Percentiles rank a stretch among this genome's conserved stretches.
phyloP scores from a whole-genome alignment of 2,797 vertebrate species.

The Schizothorax lantsangensis region DNA sequence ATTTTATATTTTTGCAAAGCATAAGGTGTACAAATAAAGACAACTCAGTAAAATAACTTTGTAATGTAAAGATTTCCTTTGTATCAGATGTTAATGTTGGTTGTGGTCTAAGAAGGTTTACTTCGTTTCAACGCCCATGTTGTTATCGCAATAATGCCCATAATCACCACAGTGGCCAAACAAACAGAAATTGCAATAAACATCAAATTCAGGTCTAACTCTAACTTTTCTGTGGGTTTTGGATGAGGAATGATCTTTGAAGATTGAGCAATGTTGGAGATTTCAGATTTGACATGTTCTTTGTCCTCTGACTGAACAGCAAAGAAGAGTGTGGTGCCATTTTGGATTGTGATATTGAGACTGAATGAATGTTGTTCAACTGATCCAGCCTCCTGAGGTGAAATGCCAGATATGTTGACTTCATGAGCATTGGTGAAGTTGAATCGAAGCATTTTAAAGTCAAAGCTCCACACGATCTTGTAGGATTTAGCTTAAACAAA shows the following conservation, averaged over 20 bases:
- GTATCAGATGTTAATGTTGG: not conserved
- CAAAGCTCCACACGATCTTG: constrained; percentile 73
- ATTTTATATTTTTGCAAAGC: not conserved
- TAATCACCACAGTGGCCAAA: not conserved
- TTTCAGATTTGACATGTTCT: constrained; percentile 58
- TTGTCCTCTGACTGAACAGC: constrained; percentile 66
- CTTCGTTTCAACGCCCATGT: not conserved
- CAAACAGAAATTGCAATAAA: constrained; percentile 38
- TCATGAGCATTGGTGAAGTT: constrained; percentile 65
- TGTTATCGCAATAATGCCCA: constrained; percentile 31
- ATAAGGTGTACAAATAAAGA: not conserved
- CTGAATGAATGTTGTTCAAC: constrained; percentile 68
- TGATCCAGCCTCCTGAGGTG: constrained; percentile 65
- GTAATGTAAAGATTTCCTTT: not conserved
- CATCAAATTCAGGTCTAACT: not conserved
- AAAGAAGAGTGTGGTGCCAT: constrained; percentile 67
- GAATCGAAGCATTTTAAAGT: constrained; percentile 62
- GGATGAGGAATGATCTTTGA: constrained; percentile 49
- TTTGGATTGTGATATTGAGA: constrained; percentile 53
- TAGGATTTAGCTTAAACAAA: constrained; percentile 71
- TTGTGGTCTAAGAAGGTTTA: not conserved
- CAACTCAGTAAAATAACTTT: not conserved
- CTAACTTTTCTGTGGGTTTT: not conserved
- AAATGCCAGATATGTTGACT: constrained; percentile 65
- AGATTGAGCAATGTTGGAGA: constrained; percentile 73